Base-by-base conservation (phyloP, 2,888 invertebrate genomes). In the Hirtodrosophila duncani region DNA sequence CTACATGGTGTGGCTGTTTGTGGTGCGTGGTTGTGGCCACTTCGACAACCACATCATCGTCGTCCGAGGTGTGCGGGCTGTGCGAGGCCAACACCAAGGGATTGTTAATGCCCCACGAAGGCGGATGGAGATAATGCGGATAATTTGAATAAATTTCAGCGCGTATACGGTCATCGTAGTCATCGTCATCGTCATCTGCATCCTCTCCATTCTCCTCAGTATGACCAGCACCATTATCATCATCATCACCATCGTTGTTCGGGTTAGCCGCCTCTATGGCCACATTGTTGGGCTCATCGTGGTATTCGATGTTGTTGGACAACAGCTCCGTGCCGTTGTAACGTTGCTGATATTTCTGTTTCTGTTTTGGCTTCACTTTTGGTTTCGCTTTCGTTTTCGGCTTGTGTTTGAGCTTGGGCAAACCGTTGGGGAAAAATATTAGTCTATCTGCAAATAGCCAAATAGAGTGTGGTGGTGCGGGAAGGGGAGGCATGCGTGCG, bases 41-140 rank as follows among this genome's bases (percentile, higher is more conserved):
- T 46, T 74, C 79, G 31, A 84, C 72, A 20, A 82, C 79, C 46
- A 74, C 82, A 49, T 85, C 84, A 37, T 83, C 81, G 49, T 86
- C 84, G 39, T 85, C 84, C 55, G 83, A 82, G 9, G 85, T 86
- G 67, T 87, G 85, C 52, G 88, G 87, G 83, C 84, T 88, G 81
- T 86, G 88, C 63, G 85, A 87, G 63, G 88, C 85, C 46, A 87
- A 70, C 63, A 87, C 86, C 52, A 87, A 50, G 17, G 87, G 86
- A 71, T 88, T 85, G 67, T 85, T 85, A 9, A 85, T 77, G 24
- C 85, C 85, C 85, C 86, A 85, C 42, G 85, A 85, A 37, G 88
- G 88, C 72, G 91, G 90, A 84, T 89, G 90, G 72, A 91, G 88
- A 88, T 90, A 90, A 85, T 89, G 89, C 63, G 90, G 90, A 67